Evolutionary conservation across 2,888 invertebrate genomes (phyloP).

Genomic region (Synergus gifuensis): DNA sequence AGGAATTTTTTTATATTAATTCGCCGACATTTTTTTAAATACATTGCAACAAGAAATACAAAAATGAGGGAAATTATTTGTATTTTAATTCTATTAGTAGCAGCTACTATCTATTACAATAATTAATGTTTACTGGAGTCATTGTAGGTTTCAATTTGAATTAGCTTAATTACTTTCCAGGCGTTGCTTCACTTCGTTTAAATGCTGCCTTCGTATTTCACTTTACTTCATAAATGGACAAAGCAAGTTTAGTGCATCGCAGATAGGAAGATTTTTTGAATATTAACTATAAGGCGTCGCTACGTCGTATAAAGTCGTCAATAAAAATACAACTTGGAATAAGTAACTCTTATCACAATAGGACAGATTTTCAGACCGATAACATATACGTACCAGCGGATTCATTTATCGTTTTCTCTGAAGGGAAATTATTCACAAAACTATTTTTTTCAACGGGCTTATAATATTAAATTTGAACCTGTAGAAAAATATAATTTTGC

Average conservation of each 20-base stretch:
- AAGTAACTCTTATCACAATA: conserved; percentile 22
- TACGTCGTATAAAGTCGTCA: conserved; percentile 12
- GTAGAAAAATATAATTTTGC: background rate
- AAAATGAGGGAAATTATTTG: background rate
- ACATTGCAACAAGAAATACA: background rate
- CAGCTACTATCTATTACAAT: background rate
- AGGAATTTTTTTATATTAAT: background rate
- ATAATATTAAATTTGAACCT: background rate
- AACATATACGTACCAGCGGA: background rate
- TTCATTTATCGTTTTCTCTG: background rate
- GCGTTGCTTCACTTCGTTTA: background rate
- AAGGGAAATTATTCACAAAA: background rate
- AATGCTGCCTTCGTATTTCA: background rate
- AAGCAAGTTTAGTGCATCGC: conserved; percentile 30
- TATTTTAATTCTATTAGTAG: background rate
- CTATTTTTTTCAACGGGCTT: background rate
- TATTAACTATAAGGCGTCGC: conserved; percentile 30
- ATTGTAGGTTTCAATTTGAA: background rate
- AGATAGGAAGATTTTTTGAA: conserved; percentile 11
- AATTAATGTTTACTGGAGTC: conserved; percentile 1
- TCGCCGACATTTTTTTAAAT: background rate
- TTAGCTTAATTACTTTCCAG: conserved; percentile 3
- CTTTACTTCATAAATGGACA: background rate
- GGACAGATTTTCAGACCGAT: conserved; percentile 27
- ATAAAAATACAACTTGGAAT: conserved; percentile 37